A percentile compares a stretch with the other conserved stretches of the same genome.
These are phyloP conservation scores for Myiothlypis coronata DNA, from an alignment of 2,797 vertebrate species.

Conservation along the genomic window DNA sequence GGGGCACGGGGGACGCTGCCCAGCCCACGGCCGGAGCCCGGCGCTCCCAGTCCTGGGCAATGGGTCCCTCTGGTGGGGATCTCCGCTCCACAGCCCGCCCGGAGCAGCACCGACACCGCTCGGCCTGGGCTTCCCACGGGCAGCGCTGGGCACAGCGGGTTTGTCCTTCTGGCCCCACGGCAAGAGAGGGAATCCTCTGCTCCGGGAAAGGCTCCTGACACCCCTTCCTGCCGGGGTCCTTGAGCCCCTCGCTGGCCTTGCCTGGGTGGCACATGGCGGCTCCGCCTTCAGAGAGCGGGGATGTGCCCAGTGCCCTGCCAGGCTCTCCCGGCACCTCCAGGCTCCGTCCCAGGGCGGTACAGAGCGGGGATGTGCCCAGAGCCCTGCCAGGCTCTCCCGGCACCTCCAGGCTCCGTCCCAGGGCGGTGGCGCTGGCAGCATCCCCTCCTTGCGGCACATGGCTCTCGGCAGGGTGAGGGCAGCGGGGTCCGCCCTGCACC, in stretches of 20 bases:
- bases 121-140: rapidly evolving
- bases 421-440: neutral
- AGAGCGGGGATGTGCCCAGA: neutral
- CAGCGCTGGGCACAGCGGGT: neutral
- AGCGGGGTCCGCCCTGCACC: rapidly evolving
- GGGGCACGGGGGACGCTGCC: neutral
- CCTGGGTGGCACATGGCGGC: rapidly evolving
- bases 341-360: no score
- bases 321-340: neutral
- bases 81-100: neutral
- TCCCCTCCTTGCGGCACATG: neutral
- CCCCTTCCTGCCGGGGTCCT: rapidly evolving
- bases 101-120: neutral
- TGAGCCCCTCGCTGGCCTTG: neutral
- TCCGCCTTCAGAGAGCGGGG: neutral
- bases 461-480: neutral
- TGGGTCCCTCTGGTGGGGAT: conserved; percentile 64
- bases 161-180: neutral
- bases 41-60: conserved; percentile 20
- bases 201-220: neutral
- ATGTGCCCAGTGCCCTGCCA: neutral
- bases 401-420: no score
- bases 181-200: neutral
- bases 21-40: neutral
- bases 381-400: neutral